phyloP scores from a whole-genome alignment of 2,113 vertebrate species.

The Crotalus viridis region DNA sequence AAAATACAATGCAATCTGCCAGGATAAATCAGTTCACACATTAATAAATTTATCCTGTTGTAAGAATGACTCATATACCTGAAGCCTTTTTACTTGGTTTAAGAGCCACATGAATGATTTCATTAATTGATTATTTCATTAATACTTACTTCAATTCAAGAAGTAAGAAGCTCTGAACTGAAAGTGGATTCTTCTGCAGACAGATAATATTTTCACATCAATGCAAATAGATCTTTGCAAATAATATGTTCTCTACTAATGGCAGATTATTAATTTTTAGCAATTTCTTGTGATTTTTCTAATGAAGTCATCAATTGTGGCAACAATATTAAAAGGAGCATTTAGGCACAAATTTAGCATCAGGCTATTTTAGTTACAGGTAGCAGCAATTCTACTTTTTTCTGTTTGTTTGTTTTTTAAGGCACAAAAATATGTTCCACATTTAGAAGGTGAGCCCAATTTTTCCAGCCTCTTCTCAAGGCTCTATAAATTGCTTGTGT shows the following conservation, averaged over 20 bases:
- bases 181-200: background rate
- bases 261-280: background rate
- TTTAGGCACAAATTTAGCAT: background rate
- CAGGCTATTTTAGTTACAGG: background rate
- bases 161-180: background rate
- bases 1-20: rapidly evolving
- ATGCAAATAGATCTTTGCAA: background rate
- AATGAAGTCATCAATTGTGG: background rate
- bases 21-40: background rate
- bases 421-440: background rate
- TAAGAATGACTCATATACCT: background rate
- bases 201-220: no score
- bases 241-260: background rate
- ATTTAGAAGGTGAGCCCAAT: background rate
- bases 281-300: background rate
- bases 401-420: background rate
- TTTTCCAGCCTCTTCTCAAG: background rate
- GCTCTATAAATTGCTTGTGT: background rate
- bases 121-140: background rate
- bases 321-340: background rate
- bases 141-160: background rate
- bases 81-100: background rate
- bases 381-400: background rate
- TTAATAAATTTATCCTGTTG: background rate
- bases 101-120: background rate